Base-by-base conservation (phyloP, 2,888 invertebrate species). In the Leptopilina drosophilae region DNA sequence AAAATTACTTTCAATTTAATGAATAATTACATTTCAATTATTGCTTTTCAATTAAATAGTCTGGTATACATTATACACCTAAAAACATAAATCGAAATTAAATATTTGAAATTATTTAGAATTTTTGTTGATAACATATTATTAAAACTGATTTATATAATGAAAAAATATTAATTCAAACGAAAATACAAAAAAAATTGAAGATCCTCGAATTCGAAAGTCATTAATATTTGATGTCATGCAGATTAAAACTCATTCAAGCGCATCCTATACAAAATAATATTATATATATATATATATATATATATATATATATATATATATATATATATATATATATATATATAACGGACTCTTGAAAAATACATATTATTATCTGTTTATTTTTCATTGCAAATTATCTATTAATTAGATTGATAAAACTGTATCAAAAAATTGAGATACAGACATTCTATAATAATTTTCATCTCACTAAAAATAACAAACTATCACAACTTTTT, bases 401-500 rank as follows among this genome's bases (percentile, higher is more conserved):
- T 59, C 56, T 8, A n/a, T 62, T 73, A 56, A 73, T 73, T 33
- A 73, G 59, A 59, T 73, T 73, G 73, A 73, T 26, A 64, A 49
- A 9, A 64, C 33, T 64, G 64, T 40, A 64, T 64, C 64, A 7
- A 33, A 12, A 26, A 64, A 20, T 20, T 40, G 33, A 33, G 33
- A 33, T 33, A 40, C 40, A 64, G 12, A 64, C n/a, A 73, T 20
- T 1, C 73, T 73, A 73, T 73, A 73, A 40, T 73, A 56, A 73
- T 73, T 40, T 73, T 73, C 56, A 73, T 73, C 73, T 73, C 56
- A 73, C 73, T 73, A 73, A 59, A 73, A 56, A 73, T 73, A 59
- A 73, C 56, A 73, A 73, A 73, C 73, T 73, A 73, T 73, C 73
- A 73, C 73, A 73, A 73, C 53, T 73, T 73, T 8, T 73, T 73